Base-by-base conservation (phyloP, 2,797 vertebrate genomes). In the Pelochelys cantorii region DNA sequence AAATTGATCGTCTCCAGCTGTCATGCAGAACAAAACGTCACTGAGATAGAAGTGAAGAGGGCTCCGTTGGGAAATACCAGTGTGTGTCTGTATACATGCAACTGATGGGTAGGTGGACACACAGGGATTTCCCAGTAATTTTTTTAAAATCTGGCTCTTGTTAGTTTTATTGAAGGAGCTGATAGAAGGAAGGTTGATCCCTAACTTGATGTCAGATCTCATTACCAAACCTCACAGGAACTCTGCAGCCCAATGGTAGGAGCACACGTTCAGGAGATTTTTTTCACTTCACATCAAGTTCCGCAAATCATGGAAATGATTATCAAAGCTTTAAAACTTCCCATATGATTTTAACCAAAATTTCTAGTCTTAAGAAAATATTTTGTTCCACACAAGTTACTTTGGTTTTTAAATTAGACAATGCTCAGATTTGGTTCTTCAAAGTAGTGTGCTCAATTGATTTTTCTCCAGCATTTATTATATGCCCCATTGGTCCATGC, bases 1-100 rank as follows among this genome's bases (percentile, higher is more conserved):
- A 96, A 95, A 92, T 92, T 97, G 95, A 97, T 94, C 92, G 94
- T 42, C 93, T 96, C 78, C 96, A 97, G 95, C 96, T 97, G 96
- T 86, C 94, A 5, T 88, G 91, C 22, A 84, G 93, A 95, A 90
- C 81, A 93, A 84, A 95, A 75, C 55, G 93, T 74, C 92, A 74
- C 88, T 94, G 90, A 85, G 93, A 31, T 87, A 90, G 90, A 62
- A 56, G 90, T 86, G 81, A 13, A 86, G 84, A 54, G 74, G 84
- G 2, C 83, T 77, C 23, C 52, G 1, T 60, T 82, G 88, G 60
- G 20, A 48, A 48, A 42, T 25, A 75, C 3, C 22, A 75, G 91
- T 93, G 37, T 25, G 18, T 94, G 92, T 94, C 89, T 86, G 31
- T 93, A 75, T 82, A 90, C 82, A 71, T 62, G 0, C 54, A 86